Percentiles rank a stretch among this genome's conserved stretches.
phyloP scores from a whole-genome alignment of 2,888 invertebrate genomes.

The Arenicola marina region DNA sequence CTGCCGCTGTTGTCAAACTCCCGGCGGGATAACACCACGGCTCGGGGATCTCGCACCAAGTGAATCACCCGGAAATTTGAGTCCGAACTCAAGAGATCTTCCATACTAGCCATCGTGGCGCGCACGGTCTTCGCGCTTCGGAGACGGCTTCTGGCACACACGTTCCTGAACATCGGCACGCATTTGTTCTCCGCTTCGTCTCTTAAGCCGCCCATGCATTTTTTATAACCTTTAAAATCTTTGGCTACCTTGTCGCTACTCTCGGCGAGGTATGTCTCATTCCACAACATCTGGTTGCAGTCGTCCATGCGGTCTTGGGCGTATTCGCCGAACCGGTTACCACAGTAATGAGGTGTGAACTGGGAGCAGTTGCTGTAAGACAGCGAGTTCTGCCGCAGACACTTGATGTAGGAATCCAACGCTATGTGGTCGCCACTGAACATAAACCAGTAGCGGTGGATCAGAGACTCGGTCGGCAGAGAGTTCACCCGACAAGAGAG shows the following conservation, averaged over 20 bases:
- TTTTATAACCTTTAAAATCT: conserved; percentile 4
- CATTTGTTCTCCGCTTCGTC: conserved; percentile 2
- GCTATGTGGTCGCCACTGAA: background rate
- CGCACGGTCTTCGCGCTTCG: conserved; percentile 15
- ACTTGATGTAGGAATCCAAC: conserved; percentile 4
- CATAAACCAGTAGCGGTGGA: conserved; percentile 3
- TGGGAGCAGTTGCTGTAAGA: background rate
- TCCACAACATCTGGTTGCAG: conserved; percentile 7
- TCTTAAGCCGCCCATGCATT: conserved; percentile 3
- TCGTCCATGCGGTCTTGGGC: conserved; percentile 1
- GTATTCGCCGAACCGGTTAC: conserved; percentile 5
- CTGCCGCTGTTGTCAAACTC: conserved; percentile 9
- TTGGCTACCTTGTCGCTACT: background rate
- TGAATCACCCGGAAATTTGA: conserved; percentile 17
- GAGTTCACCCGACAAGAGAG: conserved; percentile 6
- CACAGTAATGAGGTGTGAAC: conserved; percentile 5
- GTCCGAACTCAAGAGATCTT: background rate
- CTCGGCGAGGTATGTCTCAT: background rate
- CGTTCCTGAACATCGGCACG: background rate
- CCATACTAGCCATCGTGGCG: conserved; percentile 13
- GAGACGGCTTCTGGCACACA: background rate
- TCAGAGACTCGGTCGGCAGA: conserved; percentile 12
- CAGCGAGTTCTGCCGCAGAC: background rate
- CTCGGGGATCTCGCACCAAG: conserved; percentile 17
- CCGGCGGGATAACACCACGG: conserved; percentile 10